phyloP scores from a whole-genome alignment of 2,888 invertebrate species.

The Tachystola acroxantha region DNA sequence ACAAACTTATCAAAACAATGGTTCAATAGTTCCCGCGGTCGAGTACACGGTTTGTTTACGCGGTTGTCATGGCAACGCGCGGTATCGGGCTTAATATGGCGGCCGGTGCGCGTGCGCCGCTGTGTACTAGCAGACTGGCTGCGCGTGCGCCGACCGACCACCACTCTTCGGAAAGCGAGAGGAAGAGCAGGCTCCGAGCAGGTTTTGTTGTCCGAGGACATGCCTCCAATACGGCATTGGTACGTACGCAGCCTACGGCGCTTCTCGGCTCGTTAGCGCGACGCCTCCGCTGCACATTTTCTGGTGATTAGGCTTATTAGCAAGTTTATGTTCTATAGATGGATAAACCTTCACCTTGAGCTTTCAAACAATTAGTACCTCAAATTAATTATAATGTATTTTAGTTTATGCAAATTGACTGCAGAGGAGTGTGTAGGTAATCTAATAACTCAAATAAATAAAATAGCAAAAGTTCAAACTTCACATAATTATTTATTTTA shows the following conservation, averaged over 20 bases:
- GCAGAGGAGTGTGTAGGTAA: too few relatives aligned
- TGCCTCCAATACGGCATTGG: constrained; percentile 4
- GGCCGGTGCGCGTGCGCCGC: constrained; percentile 65
- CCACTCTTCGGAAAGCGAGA: constrained; percentile 67
- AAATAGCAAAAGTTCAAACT: too few relatives aligned
- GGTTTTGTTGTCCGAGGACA: constrained; percentile 70
- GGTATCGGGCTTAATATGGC: constrained; percentile 48
- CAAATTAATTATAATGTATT: too few relatives aligned
- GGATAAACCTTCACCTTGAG: constrained; percentile 24
- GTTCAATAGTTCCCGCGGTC: constrained; percentile 18
- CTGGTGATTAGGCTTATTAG: constrained; percentile 8
- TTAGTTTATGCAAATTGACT: too few relatives aligned
- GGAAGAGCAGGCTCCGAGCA: constrained; percentile 62
- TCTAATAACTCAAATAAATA: too few relatives aligned
- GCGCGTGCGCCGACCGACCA: constrained; percentile 46
- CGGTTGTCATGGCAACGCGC: constrained; percentile 70
- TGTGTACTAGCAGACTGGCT: constrained; percentile 63
- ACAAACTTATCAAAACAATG: constrained; percentile 15
- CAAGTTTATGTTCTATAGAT: constrained; percentile 3
- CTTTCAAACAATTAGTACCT: constrained; percentile 11
- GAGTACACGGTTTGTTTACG: constrained; percentile 46
- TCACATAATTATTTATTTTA: background rate
- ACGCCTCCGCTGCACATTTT: constrained; percentile 12
- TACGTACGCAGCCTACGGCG: constrained; percentile 6
- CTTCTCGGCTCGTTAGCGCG: constrained; percentile 6